A percentile compares a stretch with the other conserved stretches of the same genome.
Evolutionary conservation across 1,140 invertebrate genomes (phyloP).

Genomic region (Brachionus koreanus): DNA sequence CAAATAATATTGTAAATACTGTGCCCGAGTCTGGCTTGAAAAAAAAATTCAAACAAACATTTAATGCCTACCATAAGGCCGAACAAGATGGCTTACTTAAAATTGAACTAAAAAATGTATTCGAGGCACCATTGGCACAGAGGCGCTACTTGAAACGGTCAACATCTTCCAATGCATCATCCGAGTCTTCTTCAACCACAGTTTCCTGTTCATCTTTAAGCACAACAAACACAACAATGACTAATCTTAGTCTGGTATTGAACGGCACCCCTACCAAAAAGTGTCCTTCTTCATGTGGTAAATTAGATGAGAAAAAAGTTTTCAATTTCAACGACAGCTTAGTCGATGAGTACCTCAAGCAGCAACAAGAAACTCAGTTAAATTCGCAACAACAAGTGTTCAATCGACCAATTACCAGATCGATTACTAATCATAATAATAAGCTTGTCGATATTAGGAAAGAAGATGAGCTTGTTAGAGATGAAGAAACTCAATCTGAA

Average conservation of each 20-base stretch:
- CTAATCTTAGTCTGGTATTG: neutral
- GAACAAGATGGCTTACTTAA: constrained; percentile 68
- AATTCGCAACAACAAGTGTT: constrained; percentile 34
- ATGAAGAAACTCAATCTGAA: neutral
- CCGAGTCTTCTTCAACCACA: neutral
- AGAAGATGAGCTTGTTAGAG: neutral
- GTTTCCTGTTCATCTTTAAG: neutral
- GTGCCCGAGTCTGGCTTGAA: constrained; percentile 46
- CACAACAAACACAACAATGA: neutral
- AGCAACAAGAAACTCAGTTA: neutral
- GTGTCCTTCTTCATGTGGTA: constrained; percentile 27
- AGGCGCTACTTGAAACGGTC: constrained; percentile 64
- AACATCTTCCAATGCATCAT: constrained; percentile 16
- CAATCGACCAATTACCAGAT: constrained; percentile 25
- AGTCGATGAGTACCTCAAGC: constrained; percentile 26
- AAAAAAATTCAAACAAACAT: constrained; percentile 62
- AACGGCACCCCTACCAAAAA: constrained; percentile 34
- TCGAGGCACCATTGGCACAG: constrained; percentile 69
- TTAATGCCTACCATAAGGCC: constrained; percentile 69
- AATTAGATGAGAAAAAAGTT: constrained; percentile 15
- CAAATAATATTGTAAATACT: constrained; percentile 61
- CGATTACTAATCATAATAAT: constrained; percentile 34
- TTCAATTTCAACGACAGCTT: constrained; percentile 34
- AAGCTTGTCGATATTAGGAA: neutral
- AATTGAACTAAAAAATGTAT: constrained; percentile 59